A percentile compares a stretch with the other conserved stretches of the same genome.
These are phyloP conservation scores for Caradrina kadenii DNA, from an alignment of 2,888 invertebrate genomes.

Conservation along the genomic window DNA sequence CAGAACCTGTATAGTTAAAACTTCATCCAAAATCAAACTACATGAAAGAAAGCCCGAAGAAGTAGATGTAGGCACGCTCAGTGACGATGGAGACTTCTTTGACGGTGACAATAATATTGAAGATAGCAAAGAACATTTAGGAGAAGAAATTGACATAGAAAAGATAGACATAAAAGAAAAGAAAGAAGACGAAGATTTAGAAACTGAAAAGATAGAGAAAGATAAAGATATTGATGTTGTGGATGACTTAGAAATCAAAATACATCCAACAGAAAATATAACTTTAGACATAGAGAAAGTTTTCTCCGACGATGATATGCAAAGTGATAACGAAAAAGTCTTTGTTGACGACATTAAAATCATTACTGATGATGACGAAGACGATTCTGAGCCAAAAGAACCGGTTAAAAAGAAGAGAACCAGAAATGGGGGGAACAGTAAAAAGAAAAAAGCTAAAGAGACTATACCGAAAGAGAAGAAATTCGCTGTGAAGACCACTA, in stretches of 20 bases:
- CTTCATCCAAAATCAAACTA: conserved; percentile 37
- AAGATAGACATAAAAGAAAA: conserved; percentile 55
- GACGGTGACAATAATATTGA: conserved; percentile 38
- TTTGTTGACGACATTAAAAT: conserved; percentile 55
- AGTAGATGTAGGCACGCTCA: conserved; percentile 50
- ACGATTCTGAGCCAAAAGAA: conserved; percentile 39
- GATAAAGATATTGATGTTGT: conserved; percentile 28
- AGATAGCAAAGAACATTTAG: conserved; percentile 36
- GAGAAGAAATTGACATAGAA: conserved; percentile 47
- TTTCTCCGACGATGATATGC: conserved; percentile 50
- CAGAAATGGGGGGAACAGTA: conserved; percentile 48
- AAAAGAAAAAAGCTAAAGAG: conserved; percentile 58
- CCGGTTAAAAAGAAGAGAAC: conserved; percentile 48
- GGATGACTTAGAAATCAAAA: conserved; percentile 31
- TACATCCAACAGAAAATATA: conserved; percentile 31
- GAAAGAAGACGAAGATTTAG: conserved; percentile 41
- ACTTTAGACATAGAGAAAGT: conserved; percentile 39
- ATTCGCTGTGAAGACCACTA: conserved; percentile 66
- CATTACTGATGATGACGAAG: conserved; percentile 42
- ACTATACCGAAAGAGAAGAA: conserved; percentile 58
- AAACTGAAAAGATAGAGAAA: conserved; percentile 41
- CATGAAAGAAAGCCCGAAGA: conserved; percentile 36
- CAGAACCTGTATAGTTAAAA: conserved; percentile 66
- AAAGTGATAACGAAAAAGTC: conserved; percentile 59
- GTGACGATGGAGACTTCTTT: conserved; percentile 48